Evolutionary conservation across 2,888 invertebrate genomes (phyloP).

Genomic region (Ophioninae sp.): DNA sequence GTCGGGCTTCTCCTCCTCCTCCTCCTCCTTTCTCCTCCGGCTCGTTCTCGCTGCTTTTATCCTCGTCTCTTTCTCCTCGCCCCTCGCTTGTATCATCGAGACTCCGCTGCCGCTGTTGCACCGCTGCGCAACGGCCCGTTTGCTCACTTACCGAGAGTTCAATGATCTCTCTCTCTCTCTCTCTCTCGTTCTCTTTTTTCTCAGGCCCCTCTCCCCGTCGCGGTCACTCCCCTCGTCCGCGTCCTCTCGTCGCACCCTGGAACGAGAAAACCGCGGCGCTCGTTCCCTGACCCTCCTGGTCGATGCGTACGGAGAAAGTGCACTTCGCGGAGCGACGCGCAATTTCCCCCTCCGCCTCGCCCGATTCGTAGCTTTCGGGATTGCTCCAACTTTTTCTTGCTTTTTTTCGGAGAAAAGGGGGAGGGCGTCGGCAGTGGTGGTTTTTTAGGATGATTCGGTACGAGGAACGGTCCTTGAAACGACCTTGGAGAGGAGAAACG

Average conservation of each 20-base stretch:
- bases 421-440: too few relatives aligned
- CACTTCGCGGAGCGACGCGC: too few relatives aligned
- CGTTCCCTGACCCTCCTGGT: slow-evolving; percentile 47
- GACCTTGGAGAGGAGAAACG: neutral
- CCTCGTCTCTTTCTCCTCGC: slow-evolving; percentile 44
- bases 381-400: too few relatives aligned
- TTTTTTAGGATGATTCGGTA: too few relatives aligned
- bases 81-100: slow-evolving; percentile 53
- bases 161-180: slow-evolving; percentile 69
- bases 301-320: slow-evolving; percentile 2
- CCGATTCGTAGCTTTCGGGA: too few relatives aligned
- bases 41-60: slow-evolving; percentile 45
- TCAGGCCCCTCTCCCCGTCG: neutral
- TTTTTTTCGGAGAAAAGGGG: too few relatives aligned
- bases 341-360: too few relatives aligned
- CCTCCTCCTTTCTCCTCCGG: slow-evolving; percentile 37
- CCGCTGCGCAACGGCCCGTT: slow-evolving; percentile 63
- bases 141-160: slow-evolving; percentile 72
- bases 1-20: slow-evolving; percentile 52
- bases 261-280: slow-evolving; percentile 55
- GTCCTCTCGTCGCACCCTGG: slow-evolving; percentile 36
- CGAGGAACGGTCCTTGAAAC: neutral
- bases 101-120: slow-evolving; percentile 63
- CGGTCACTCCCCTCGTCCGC: neutral
- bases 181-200: slow-evolving; percentile 37